Percentiles rank a stretch among this genome's conserved stretches.
phyloP scores from a whole-genome alignment of 2,888 invertebrate genomes.

The Elysia crispata region DNA sequence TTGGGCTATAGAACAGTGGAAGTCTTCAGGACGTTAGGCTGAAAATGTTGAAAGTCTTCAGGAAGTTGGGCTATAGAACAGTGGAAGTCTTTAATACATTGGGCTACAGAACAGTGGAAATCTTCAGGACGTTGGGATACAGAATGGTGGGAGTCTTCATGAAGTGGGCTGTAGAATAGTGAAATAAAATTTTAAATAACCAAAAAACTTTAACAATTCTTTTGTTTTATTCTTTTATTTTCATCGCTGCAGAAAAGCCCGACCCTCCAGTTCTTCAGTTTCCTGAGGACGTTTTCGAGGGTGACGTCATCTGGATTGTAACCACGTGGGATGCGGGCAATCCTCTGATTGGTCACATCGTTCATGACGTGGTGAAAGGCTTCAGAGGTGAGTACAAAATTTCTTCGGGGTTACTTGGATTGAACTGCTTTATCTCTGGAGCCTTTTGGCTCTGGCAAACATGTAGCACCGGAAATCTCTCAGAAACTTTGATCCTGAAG shows the following conservation, averaged over 20 bases:
- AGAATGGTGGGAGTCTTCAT: too few relatives aligned
- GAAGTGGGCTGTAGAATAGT: too few relatives aligned
- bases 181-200: too few relatives aligned
- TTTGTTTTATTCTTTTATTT: background rate
- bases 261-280: slow-evolving; percentile 42
- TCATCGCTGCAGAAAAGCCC: slow-evolving; percentile 44
- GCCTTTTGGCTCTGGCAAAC: background rate
- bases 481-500: background rate
- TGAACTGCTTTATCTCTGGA: background rate
- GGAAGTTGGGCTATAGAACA: too few relatives aligned
- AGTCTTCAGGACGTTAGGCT: too few relatives aligned
- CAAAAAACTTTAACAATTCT: background rate
- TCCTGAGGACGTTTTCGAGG: slow-evolving; percentile 46
- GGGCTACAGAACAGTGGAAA: too few relatives aligned
- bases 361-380: slow-evolving; percentile 48
- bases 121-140: too few relatives aligned
- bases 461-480: background rate
- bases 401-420: too few relatives aligned
- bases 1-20: too few relatives aligned
- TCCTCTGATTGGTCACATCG: slow-evolving; percentile 48
- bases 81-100: too few relatives aligned
- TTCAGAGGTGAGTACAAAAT: slow-evolving; percentile 32
- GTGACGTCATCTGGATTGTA: slow-evolving; percentile 41
- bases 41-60: too few relatives aligned
- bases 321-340: slow-evolving; percentile 51